Percentiles rank a stretch among this genome's conserved stretches.
Conservation (phyloP, 2,888 invertebrate species). For the Sphinx pinastri region DNA sequence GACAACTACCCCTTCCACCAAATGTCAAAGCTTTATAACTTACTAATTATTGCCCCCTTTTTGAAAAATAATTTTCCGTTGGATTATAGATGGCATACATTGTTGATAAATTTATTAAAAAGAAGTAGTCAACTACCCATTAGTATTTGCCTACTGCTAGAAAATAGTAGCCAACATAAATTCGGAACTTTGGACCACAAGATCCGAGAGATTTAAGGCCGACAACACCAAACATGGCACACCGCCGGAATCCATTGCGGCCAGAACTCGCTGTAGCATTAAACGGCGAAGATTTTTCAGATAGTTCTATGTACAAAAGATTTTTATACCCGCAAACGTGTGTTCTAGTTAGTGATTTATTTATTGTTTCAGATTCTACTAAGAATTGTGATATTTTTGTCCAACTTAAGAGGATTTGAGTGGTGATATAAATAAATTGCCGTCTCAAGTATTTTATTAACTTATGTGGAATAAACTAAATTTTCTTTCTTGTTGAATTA, state of each 20-base stretch:
- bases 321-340: neutral
- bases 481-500: too few species aligned
- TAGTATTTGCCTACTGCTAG: too few species aligned
- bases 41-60: too few species aligned
- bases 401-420: neutral
- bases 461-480: too few species aligned
- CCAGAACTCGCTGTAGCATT: conserved; percentile 7
- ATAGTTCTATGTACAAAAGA: neutral
- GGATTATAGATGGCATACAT: too few species aligned
- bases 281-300: conserved; percentile 20
- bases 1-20: too few species aligned
- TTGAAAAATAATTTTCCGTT: too few species aligned
- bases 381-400: neutral
- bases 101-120: too few species aligned
- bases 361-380: neutral
- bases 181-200: neutral
- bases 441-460: too few species aligned
- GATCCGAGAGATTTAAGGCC: neutral
- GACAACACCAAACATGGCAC: conserved; percentile 4
- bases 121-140: too few species aligned
- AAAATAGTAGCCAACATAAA: neutral
- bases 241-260: conserved; percentile 7
- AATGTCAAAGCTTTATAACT: too few species aligned
- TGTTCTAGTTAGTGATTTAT: neutral
- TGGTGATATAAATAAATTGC: too few species aligned